A percentile compares a stretch with the other conserved stretches of the same genome.
Conservation (phyloP, 1,140 invertebrate species). For the Apis laboriosa region DNA sequence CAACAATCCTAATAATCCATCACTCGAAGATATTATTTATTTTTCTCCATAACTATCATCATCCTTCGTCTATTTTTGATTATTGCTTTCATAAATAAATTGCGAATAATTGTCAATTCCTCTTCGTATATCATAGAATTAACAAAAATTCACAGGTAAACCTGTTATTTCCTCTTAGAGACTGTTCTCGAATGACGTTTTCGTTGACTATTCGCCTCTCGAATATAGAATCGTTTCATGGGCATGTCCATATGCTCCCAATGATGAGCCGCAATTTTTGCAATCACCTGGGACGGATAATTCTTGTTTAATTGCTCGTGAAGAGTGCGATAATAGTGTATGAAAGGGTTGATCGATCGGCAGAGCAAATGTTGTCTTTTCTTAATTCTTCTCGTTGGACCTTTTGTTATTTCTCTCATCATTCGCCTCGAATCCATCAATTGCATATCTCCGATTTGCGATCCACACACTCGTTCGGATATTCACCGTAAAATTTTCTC, state of each 20-base stretch:
- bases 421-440: neutral
- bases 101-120: no score
- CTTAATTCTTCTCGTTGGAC: conserved; percentile 14
- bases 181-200: neutral
- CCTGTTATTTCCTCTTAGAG: neutral
- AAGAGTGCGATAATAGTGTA: conserved; percentile 59
- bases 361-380: conserved; percentile 28
- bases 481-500: conserved; percentile 20
- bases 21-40: no score
- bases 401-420: neutral
- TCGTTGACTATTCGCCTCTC: conserved; percentile 49
- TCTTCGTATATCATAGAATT: no score
- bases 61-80: no score
- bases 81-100: no score
- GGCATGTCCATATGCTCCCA: conserved; percentile 61
- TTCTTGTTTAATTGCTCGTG: conserved; percentile 38
- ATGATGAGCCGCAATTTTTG: conserved; percentile 59
- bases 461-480: neutral
- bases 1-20: no score
- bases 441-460: conserved; percentile 22
- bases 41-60: no score
- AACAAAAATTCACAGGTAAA: neutral
- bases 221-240: conserved; percentile 53
- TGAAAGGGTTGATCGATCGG: conserved; percentile 65
- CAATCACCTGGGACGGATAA: conserved; percentile 58